Evolutionary conservation across 1,140 invertebrate species (phyloP), one percentile per base, ranked within the genome.

Genomic region (Drosophila ananassae): DNA sequence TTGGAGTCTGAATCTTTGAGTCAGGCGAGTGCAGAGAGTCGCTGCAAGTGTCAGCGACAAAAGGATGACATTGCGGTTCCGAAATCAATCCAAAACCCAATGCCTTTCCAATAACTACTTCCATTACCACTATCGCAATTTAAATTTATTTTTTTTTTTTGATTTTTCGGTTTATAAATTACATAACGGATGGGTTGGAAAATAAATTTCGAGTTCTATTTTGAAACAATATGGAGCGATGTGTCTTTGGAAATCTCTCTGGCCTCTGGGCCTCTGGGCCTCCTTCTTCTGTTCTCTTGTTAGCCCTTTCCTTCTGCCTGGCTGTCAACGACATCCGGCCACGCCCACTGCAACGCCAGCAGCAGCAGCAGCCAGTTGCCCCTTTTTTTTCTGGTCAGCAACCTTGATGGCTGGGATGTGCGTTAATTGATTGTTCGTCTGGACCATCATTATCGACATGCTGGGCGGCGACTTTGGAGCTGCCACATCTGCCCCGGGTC

Each of bases 371-470:
- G 34, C 28, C 24, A 32, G 5, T 17, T 9, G 21, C 37, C 24
- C 12, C 17, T 30, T 37, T 30, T 37, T 12, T 37, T 37, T 44
- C 13, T 25, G 66, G 47, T 59, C 64, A 58, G 46, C 55, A 53
- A 73, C 46, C 71, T 78, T 79, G 66, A 71, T 66, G 79, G 64
- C 64, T 72, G 76, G 76, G 41, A 62, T 63, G 66, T 73, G 72
- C 72, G 72, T 74, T 74, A 74, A 74, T 74, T 74, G 81, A 85
- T 85, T 83, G 76, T 83, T 83, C 68, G 58, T 66, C 56, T 55
- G 41, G 28, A 58, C 59, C 68, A 77, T 82, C 62, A 78, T 77
- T 73, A 71, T 68, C 60, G 61, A 39, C 69, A 67, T 44, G 8
- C 12, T 37, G 34, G 34, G 63, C 46, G 58, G 22, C 25, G 55